Base-by-base conservation (phyloP, 2,888 invertebrate species). In the Sussaba pulchella region DNA sequence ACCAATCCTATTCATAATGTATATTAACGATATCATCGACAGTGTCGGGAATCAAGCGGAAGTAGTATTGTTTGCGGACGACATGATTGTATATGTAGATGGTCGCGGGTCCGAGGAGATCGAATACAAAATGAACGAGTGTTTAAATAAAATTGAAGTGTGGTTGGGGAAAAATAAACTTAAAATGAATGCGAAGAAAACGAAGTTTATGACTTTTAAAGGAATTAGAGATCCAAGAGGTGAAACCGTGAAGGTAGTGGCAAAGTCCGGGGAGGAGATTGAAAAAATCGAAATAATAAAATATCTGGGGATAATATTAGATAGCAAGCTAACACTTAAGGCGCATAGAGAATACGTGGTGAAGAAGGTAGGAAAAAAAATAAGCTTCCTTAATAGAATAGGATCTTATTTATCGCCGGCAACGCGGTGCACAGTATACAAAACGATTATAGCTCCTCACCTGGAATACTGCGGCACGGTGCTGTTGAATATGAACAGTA, bases 341-440 rank as follows among this genome's bases (percentile, higher is more conserved):
- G 72, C 66, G 24, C 78, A 82, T 50, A 59, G 31, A 10, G 66
- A 74, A 4, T 74, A 78, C 54, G 70, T 70, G 12, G 17, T 78
- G 21, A 78, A 82, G 21, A 82, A 82, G 67, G 61, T 75, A 19
- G 70, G 21, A 52, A 54, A 82, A 72, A 82, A 76, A 61, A 71
- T 52, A 39, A 82, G 72, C 63, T 73, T 73, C 17, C 39, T 73
- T 26, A 81, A 74, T 66, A 21, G 80, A 26, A 50, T 82, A 59
- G 74, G 76, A 4, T 21, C 67, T 9, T n/a, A 47, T 26, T 39
- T 82, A 45, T 61, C 71, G n/a, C 19, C 43, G 12, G 54, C 66
- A 31, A 69, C 79, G 10, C 72, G 78, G 67, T 73, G 52, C 43
- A 54, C 36, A 19, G 57, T 77, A 1, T 81, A 39, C 9, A 57